Base-by-base conservation (phyloP, 2,797 vertebrate species). In the Micromesistius poutassou region DNA sequence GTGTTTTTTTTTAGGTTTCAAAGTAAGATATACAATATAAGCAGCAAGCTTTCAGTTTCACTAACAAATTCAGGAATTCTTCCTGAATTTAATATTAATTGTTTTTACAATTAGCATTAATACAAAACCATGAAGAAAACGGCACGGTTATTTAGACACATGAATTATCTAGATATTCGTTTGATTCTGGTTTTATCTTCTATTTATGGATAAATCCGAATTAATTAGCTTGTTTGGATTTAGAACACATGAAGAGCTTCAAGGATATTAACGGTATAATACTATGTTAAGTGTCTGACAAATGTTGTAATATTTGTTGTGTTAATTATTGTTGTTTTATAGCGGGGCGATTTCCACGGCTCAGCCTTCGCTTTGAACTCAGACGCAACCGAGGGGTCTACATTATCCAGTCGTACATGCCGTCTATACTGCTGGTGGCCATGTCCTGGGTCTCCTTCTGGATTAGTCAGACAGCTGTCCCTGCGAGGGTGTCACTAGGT, bases 391-490 rank as follows among this genome's bases (percentile, higher is more conserved):
- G 97, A 33, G 97, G 98, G 0, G 97, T 99, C 87, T 98, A 99
- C 91, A 99, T 99, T 92, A 99, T 99, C 86, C 97, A 99, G 91
- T 99, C 97, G 16, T 99, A 99, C 1, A 96, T 99, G 94, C 98
- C 98, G 19, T 99, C 97, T 0, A 95, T 99, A 82, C 88, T 99
- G 0, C 90, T 99, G 79, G 98, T 99, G 0, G 97, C 97, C 89
- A 99, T 99, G 98, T 98, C 97, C 0, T 99, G 98, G 98, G 97
- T 99, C 12, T 99, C 98, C 70, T 99, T 99, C 87, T 99, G 98
- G 98, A 99, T 99, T 91, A 99, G 98, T 78, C 97, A 99, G 87
- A 95, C 98, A 12, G 98, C 98, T 0, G 98, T 99, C 79, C 98
- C 98, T 6, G 98, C 98, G 80, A 93, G 98, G 76, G 98, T 99